phyloP scores from a whole-genome alignment of 2,113 vertebrate genomes.

The Poeciliopsis turrubarensis region DNA sequence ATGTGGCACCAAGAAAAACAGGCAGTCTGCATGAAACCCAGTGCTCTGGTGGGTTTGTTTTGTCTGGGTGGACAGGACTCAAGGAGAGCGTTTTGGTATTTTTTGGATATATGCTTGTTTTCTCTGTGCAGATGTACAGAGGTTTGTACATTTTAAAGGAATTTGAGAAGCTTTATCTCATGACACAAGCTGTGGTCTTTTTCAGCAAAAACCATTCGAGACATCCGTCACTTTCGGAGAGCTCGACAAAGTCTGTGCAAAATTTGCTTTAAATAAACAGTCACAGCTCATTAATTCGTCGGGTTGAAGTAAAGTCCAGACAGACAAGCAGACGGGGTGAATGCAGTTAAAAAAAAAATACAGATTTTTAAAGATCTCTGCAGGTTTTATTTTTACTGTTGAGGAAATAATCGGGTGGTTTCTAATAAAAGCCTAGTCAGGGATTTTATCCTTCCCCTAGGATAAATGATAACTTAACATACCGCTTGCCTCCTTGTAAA shows the following conservation, averaged over 20 bases:
- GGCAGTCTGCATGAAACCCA: conserved; percentile 22
- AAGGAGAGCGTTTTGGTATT: conserved; percentile 28
- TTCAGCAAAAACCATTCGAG: neutral
- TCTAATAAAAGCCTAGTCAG: neutral
- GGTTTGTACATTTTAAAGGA: conserved; percentile 8
- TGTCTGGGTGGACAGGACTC: conserved; percentile 50
- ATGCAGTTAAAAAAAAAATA: neutral
- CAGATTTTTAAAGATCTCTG: neutral
- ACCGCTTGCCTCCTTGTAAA: no score
- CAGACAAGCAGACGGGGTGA: neutral
- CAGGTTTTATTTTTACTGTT: neutral
- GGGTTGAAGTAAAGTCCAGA: neutral
- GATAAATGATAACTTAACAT: neutral
- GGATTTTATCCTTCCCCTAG: neutral
- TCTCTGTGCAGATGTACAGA: conserved; percentile 16
- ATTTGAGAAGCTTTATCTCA: neutral
- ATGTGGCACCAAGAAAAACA: conserved; percentile 62
- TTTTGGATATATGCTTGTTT: conserved; percentile 35
- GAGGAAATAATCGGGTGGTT: neutral
- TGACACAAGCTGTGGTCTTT: conserved; percentile 16
- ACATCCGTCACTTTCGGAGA: neutral
- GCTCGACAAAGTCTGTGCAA: neutral
- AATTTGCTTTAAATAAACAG: conserved; percentile 5
- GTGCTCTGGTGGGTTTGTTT: conserved; percentile 55
- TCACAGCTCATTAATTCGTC: neutral